Conservation (phyloP, 1,140 invertebrate genomes). For the Drosophila melanica region DNA sequence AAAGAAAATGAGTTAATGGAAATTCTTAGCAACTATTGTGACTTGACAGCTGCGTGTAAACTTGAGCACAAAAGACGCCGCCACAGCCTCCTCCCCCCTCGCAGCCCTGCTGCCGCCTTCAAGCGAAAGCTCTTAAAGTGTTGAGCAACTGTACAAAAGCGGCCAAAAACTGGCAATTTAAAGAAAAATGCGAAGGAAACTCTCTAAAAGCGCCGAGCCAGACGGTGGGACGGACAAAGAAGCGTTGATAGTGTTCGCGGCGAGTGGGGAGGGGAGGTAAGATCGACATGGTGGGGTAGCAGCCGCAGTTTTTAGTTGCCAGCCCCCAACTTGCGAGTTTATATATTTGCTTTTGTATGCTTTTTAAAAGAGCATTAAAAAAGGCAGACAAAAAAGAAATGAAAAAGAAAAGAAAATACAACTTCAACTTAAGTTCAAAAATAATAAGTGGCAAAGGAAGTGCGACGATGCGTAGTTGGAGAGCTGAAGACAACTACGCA, state of each 20-base stretch:
- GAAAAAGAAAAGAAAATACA: slow-evolving; percentile 19
- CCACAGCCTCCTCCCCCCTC: neutral
- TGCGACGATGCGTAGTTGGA: slow-evolving; percentile 22
- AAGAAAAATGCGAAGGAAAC: slow-evolving; percentile 59
- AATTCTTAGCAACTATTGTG: slow-evolving; percentile 81
- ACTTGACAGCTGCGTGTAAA: slow-evolving; percentile 80
- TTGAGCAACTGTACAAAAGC: slow-evolving; percentile 52
- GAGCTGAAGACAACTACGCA: slow-evolving; percentile 13
- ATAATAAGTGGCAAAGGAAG: slow-evolving; percentile 44
- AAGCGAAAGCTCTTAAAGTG: slow-evolving; percentile 49
- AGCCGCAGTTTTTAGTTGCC: slow-evolving; percentile 9
- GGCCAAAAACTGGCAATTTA: slow-evolving; percentile 66
- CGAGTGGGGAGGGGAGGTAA: too few species aligned
- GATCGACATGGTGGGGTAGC: neutral
- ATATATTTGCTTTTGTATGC: slow-evolving; percentile 43
- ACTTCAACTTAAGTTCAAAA: slow-evolving; percentile 44
- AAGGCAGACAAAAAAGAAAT: slow-evolving; percentile 4
- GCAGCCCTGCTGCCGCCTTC: neutral
- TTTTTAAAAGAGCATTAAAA: slow-evolving; percentile 14
- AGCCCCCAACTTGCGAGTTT: slow-evolving; percentile 7
- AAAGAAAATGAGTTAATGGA: slow-evolving; percentile 80
- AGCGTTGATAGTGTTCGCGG: too few species aligned
- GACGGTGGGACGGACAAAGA: neutral
- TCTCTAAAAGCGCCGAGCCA: slow-evolving; percentile 29
- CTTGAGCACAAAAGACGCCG: slow-evolving; percentile 59